Evolutionary conservation across 2,797 vertebrate species (phyloP), one percentile per base, ranked within the genome.

Genomic region (Clarias pachynema): DNA sequence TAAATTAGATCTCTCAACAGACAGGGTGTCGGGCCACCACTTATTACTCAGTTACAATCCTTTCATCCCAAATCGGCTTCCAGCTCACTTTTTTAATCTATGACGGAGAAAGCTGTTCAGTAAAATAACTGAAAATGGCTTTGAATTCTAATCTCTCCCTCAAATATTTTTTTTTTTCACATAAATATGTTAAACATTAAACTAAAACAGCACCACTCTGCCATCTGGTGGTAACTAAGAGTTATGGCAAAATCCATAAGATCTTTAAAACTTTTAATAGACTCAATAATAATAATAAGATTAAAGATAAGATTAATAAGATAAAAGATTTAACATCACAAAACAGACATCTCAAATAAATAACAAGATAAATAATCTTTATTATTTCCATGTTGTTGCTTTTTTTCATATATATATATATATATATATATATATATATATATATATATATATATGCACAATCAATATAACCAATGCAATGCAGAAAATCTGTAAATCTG

Each of bases 291-390:
- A 37, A 6, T 14, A 15, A 44, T 14, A 1, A 26, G 14, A 44
- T 7, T 40, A 7, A 40, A 0, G 0, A 22, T 69, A 37, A 37
- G 1, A 66, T 1, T 22, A 37, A 15, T n/a, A 6, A 49, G 5
- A 0, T 29, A 56, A 74, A 40, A 77, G 3, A 18, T 26, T 77
- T 0, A 16, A 75, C 15, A 57, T 9, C 18, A 79, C 31, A 79
- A 81, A 80, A 79, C 87, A 91, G 83, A 89, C 83, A 77, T 88
- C 86, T 90, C 90, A 90, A 92, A 49, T 95, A 95, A 95, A 95
- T 95, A 95, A 96, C 94, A 96, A 86, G 85, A 95, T 96, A 96
- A 95, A 96, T 95, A 95, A 94, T 96, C 94, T 96, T 95, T 96
- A 96, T 95, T 96, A 86, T 83, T 87, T 95, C 93, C 94, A 95